Percentiles rank a stretch among this genome's conserved stretches.
These are phyloP conservation scores for Tringa solitaria DNA, from an alignment of 2,113 vertebrate species.

Conservation along the genomic window DNA sequence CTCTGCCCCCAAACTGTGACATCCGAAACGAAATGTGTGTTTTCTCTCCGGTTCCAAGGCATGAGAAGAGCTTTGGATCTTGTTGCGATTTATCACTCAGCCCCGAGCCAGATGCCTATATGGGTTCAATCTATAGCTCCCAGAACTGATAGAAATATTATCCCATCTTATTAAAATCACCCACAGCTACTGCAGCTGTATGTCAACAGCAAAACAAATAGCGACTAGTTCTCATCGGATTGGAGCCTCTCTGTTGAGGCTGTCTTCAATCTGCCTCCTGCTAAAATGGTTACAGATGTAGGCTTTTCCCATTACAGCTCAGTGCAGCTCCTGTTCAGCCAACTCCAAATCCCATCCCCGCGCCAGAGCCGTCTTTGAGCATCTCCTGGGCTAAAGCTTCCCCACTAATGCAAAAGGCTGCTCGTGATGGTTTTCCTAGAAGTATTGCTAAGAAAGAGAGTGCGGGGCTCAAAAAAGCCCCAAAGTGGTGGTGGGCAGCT, in stretches of 20 bases:
- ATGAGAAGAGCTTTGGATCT: conserved; percentile 26
- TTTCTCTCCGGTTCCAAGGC: not conserved
- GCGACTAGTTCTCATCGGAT: not conserved
- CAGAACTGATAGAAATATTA: conserved; percentile 57
- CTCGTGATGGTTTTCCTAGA: not conserved
- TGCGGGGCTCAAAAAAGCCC: not conserved
- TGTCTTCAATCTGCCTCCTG: not conserved
- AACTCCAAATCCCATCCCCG: not conserved
- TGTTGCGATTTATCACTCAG: conserved; percentile 20
- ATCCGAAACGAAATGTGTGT: not conserved
- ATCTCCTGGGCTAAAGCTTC: not conserved
- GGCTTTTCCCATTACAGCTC: not conserved
- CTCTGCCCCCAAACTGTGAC: not conserved
- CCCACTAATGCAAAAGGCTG: fast-evolving
- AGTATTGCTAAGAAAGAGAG: not conserved
- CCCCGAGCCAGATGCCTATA: conserved; percentile 15
- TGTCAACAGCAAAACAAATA: conserved; percentile 40
- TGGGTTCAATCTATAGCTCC: conserved; percentile 45
- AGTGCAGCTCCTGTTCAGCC: not conserved
- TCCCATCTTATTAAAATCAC: conserved; percentile 50
- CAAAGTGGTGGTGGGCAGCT: fast-evolving
- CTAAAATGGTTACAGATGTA: conserved; percentile 24
- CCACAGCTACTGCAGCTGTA: conserved; percentile 52
- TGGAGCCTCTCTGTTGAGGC: not conserved
- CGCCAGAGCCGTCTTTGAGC: not conserved